These are phyloP conservation scores for Lampropteryx suffumata DNA, from an alignment of 2,888 invertebrate genomes.

Conservation along the genomic window DNA sequence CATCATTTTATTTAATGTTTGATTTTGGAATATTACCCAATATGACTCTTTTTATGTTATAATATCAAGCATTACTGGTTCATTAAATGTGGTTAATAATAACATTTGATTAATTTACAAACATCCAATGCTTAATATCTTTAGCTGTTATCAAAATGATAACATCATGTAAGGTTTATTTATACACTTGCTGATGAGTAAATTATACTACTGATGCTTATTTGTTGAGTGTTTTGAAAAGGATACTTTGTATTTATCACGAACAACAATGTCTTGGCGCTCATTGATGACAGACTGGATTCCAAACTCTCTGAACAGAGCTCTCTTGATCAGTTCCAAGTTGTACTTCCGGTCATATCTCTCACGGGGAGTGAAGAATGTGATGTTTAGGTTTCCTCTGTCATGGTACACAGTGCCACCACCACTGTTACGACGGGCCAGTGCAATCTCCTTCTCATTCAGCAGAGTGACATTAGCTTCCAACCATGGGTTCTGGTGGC, in stretches of 20 bases:
- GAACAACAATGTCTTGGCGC: constrained; percentile 93
- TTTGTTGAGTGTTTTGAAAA: constrained; percentile 39
- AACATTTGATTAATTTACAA: background rate
- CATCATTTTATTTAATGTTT: too few relatives aligned
- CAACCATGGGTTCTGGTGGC: constrained; percentile 98
- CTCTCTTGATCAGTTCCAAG: constrained; percentile 92
- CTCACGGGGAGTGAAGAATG: constrained; percentile 93
- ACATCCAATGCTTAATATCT: background rate
- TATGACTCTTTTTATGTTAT: too few relatives aligned
- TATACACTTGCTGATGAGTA: constrained; percentile 7
- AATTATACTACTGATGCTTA: background rate
- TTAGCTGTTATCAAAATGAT: constrained; percentile 1
- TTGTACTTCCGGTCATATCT: constrained; percentile 94
- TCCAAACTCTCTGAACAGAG: constrained; percentile 91
- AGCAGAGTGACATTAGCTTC: constrained; percentile 92
- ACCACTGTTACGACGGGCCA: constrained; percentile 96
- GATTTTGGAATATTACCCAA: too few relatives aligned
- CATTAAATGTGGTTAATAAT: background rate
- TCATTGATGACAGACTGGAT: constrained; percentile 89
- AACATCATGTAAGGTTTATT: constrained; percentile 7
- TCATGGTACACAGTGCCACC: constrained; percentile 99
- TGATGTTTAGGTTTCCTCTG: constrained; percentile 94
- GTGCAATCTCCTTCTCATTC: constrained; percentile 85
- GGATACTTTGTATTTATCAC: constrained; percentile 90
- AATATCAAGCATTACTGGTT: too few relatives aligned